phyloP scores from a whole-genome alignment of 2,113 vertebrate genomes.

The Bombycilla garrulus region DNA sequence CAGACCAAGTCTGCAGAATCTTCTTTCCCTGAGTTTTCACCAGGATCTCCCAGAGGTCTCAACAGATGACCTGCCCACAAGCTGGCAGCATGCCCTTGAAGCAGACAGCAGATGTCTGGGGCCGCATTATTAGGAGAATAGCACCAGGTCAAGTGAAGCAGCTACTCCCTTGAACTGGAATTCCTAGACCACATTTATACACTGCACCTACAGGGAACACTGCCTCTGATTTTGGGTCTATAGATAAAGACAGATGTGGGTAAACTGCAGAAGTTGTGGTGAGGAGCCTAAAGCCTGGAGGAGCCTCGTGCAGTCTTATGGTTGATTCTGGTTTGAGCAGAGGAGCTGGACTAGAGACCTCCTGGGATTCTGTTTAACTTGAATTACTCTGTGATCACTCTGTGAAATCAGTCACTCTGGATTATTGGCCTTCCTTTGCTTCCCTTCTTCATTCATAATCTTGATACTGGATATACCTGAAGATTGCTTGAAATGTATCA shows the following conservation, averaged over 20 bases:
- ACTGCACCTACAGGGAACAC: too few relatives aligned
- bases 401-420: not conserved
- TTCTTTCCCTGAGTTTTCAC: not conserved
- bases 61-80: not conserved
- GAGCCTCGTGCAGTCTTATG: not conserved
- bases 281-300: not conserved
- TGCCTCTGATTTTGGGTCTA: not conserved
- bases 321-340: not conserved
- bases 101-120: not conserved
- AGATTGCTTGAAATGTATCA: not conserved
- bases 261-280: not conserved
- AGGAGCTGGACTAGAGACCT: not conserved
- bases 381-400: not conserved
- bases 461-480: not conserved
- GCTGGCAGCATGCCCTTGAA: not conserved
- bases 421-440: not conserved
- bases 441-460: rapidly evolving
- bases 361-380: not conserved
- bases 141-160: not conserved
- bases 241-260: not conserved
- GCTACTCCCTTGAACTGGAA: not conserved
- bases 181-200: not conserved
- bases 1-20: not conserved
- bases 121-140: not conserved
- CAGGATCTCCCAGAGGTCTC: not conserved